These are phyloP conservation scores for Drosophila aldrichi DNA, from an alignment of 2,888 invertebrate genomes.

Conservation along the genomic window DNA sequence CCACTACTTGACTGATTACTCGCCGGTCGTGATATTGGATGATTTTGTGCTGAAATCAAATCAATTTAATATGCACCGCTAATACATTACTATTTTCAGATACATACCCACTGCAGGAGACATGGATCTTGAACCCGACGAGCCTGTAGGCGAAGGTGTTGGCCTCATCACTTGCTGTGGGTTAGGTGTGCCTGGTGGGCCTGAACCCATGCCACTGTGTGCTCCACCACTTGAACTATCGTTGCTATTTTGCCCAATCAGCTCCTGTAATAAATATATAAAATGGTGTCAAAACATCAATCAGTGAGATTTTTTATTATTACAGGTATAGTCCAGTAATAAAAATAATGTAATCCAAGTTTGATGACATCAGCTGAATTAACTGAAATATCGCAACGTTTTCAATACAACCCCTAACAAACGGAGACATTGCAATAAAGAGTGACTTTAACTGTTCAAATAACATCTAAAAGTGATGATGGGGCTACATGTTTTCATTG, in stretches of 20 bases:
- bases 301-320: neutral
- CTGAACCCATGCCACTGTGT: constrained; percentile 89
- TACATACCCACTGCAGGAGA: constrained; percentile 97
- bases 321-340: neutral
- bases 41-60: constrained; percentile 89
- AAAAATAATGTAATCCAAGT: neutral
- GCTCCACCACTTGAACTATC: constrained; percentile 91
- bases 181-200: constrained; percentile 88
- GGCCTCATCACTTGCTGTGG: constrained; percentile 94
- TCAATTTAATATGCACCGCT: neutral
- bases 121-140: constrained; percentile 98
- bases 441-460: neutral
- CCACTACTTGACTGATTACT: constrained; percentile 90
- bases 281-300: neutral
- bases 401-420: neutral
- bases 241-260: constrained; percentile 94
- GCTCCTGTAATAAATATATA: constrained; percentile 87
- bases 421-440: neutral
- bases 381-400: neutral
- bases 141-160: constrained; percentile 96
- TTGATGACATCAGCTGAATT: constrained; percentile 2
- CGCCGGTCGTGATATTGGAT: constrained; percentile 98
- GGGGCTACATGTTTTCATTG: neutral
- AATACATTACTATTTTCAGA: neutral
- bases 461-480: neutral